phyloP scores from a whole-genome alignment of 2,797 vertebrate genomes.

The Enteromius paludinosus region DNA sequence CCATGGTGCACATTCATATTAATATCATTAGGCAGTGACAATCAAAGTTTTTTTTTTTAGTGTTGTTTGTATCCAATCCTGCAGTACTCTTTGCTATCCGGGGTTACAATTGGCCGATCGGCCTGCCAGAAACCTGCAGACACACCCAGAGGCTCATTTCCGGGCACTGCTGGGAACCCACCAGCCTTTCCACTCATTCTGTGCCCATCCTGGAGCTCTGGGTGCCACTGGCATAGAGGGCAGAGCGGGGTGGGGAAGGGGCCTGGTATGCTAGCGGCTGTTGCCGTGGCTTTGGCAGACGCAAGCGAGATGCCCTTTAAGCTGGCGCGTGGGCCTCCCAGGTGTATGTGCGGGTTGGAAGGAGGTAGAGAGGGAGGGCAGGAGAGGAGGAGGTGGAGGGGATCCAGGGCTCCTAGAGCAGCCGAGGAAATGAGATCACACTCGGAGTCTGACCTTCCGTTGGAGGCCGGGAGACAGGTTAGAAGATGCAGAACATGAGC shows the following conservation, averaged over 20 bases:
- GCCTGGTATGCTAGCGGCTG: conserved; percentile 17
- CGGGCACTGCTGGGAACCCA: conserved; percentile 22
- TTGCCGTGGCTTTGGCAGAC: conserved; percentile 33
- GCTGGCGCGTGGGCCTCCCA: conserved; percentile 7
- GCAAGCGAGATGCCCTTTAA: conserved; percentile 30
- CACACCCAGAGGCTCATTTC: conserved; percentile 43
- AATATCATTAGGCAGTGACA: background rate
- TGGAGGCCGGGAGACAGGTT: background rate
- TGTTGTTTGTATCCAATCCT: background rate
- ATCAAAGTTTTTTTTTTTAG: background rate
- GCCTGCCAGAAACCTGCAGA: conserved; percentile 3
- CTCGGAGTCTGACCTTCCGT: conserved; percentile 5
- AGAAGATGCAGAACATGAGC: background rate
- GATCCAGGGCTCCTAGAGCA: background rate
- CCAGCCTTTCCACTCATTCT: background rate
- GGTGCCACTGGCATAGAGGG: conserved; percentile 29
- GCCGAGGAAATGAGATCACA: conserved; percentile 40
- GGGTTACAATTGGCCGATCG: conserved; percentile 3
- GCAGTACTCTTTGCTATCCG: conserved; percentile 4
- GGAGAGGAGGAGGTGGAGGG: background rate
- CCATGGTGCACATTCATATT: background rate
- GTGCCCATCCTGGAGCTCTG: conserved; percentile 19
- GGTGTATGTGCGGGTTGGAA: conserved; percentile 8
- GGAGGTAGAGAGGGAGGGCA: background rate
- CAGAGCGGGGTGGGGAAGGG: conserved; percentile 31